Conservation (phyloP, 2,113 vertebrate genomes). For the Nyctibius bracteatus region DNA sequence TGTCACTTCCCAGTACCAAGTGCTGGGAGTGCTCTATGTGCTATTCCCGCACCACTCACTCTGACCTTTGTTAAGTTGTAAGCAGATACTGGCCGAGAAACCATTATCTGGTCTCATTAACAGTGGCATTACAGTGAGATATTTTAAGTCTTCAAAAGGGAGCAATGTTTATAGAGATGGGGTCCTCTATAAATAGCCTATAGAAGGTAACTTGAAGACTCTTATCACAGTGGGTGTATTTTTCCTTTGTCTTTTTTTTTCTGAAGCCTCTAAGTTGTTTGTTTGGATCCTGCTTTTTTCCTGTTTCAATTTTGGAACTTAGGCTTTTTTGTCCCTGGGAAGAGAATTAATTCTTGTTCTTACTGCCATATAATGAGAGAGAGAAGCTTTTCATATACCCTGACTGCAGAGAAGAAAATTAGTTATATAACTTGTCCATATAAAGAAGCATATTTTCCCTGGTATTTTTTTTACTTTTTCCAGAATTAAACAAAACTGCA, state of each 20-base stretch:
- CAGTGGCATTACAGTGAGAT: not conserved
- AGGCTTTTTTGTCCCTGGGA: not conserved
- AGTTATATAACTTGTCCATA: not conserved
- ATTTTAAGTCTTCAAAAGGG: not conserved
- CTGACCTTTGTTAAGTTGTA: not conserved
- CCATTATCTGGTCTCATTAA: not conserved
- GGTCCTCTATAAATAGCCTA: not conserved
- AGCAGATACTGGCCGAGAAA: not conserved
- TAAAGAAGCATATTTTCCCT: not conserved
- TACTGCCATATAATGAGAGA: not conserved
- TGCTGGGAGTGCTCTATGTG: not conserved
- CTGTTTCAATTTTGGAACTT: not conserved
- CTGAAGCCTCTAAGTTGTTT: not conserved
- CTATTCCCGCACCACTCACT: not conserved
- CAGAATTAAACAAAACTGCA: not conserved
- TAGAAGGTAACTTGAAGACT: not conserved
- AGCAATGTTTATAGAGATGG: not conserved
- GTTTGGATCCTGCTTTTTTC: not conserved
- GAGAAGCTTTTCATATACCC: not conserved
- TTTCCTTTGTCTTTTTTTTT: not conserved
- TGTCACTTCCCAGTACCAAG: not conserved
- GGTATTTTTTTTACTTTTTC: not conserved
- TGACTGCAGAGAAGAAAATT: not conserved
- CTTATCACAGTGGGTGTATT: not conserved
- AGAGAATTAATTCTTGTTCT: not conserved